phyloP scores from a whole-genome alignment of 2,888 invertebrate species.

The Proisotoma minuta region DNA sequence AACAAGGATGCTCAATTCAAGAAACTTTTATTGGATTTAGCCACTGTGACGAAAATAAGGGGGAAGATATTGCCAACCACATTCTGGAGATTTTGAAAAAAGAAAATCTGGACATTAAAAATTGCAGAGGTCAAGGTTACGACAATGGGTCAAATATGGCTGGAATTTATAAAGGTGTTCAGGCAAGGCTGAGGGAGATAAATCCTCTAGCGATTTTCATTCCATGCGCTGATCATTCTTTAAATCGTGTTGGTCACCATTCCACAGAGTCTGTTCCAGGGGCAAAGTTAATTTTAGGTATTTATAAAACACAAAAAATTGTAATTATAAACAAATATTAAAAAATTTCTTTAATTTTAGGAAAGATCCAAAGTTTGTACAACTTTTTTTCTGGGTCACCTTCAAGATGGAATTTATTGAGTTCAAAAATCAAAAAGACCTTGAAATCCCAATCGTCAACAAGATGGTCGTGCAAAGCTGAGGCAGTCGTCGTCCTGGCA shows the following conservation, averaged over 20 bases:
- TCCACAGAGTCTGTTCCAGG: slow-evolving; percentile 6
- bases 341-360: neutral
- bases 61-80: neutral
- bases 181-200: slow-evolving; percentile 2
- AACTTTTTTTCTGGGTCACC: neutral
- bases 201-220: slow-evolving; percentile 8
- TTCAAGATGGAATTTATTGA: neutral
- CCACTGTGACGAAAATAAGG: slow-evolving; percentile 3
- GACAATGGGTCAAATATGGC: slow-evolving; percentile 27
- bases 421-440: neutral
- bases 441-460: neutral
- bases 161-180: slow-evolving; percentile 20
- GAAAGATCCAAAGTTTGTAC: neutral
- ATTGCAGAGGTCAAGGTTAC: slow-evolving; percentile 23
- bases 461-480: neutral
- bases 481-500: neutral
- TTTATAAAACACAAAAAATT: too few species aligned
- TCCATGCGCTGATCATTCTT: slow-evolving; percentile 4
- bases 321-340: too few species aligned
- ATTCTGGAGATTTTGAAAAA: slow-evolving; percentile 7
- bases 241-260: slow-evolving; percentile 16
- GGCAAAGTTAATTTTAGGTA: slow-evolving; percentile 18
- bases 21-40: slow-evolving; percentile 22
- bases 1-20: slow-evolving; percentile 5
- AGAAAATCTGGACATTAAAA: slow-evolving; percentile 9